Percentiles rank a stretch among this genome's conserved stretches.
Conservation (phyloP, 2,888 invertebrate genomes). For the Cotesia congregata region DNA sequence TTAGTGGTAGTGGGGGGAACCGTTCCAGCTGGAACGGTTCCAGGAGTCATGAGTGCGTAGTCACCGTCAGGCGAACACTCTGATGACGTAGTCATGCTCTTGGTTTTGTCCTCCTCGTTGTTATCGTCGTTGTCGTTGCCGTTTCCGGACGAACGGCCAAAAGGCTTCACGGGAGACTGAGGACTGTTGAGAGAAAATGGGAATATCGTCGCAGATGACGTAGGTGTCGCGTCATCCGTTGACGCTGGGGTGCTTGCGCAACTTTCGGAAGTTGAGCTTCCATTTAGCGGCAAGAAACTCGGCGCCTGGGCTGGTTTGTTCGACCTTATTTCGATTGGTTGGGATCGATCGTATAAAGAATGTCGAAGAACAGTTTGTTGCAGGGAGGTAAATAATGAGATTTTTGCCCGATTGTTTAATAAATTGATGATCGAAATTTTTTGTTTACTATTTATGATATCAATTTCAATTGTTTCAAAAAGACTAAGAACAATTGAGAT, state of each 20-base stretch:
- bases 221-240: constrained; percentile 73
- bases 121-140: constrained; percentile 1
- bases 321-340: constrained; percentile 76
- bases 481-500: too few species aligned
- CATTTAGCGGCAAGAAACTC: constrained; percentile 70
- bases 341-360: constrained; percentile 68
- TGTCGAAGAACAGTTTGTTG: too few species aligned
- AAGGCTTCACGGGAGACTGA: constrained; percentile 74
- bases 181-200: constrained; percentile 80
- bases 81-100: constrained; percentile 32
- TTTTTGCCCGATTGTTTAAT: too few species aligned
- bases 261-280: constrained; percentile 68
- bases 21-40: constrained; percentile 1
- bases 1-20: constrained; percentile 31
- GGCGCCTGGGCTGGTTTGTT: constrained; percentile 64
- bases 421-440: too few species aligned
- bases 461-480: too few species aligned
- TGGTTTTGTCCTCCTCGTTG: constrained; percentile 22
- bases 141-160: constrained; percentile 51
- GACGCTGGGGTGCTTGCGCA: constrained; percentile 70
- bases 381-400: too few species aligned
- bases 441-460: too few species aligned
- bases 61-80: constrained; percentile 46
- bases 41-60: constrained; percentile 53
- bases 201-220: constrained; percentile 77